These are phyloP conservation scores for Anguilla rostrata DNA, from an alignment of 2,113 vertebrate species.

Conservation along the genomic window DNA sequence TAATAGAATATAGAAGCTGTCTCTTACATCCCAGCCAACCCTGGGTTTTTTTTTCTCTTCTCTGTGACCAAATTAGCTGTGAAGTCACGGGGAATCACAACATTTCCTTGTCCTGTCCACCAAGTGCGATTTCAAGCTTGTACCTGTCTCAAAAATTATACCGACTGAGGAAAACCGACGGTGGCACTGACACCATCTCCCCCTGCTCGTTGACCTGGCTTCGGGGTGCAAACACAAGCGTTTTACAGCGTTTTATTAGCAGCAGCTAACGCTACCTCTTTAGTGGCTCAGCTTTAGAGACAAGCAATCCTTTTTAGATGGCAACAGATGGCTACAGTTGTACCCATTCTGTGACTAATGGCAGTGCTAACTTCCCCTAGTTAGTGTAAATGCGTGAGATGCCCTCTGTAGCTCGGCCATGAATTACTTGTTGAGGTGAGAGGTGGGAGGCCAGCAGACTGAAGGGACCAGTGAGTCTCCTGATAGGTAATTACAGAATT, in stretches of 20 bases:
- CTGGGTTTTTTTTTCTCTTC: conserved; percentile 6
- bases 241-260: not conserved
- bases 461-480: not conserved
- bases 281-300: not conserved
- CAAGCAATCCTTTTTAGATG: not conserved
- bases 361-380: not conserved
- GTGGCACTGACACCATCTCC: not conserved
- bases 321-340: not conserved
- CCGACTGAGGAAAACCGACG: not conserved
- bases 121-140: not conserved
- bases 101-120: not conserved
- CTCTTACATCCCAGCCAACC: not conserved
- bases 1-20: conserved; percentile 24
- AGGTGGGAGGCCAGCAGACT: not conserved
- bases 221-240: not conserved
- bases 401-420: not conserved
- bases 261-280: not conserved
- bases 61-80: not conserved
- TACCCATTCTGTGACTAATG: conserved; percentile 9
- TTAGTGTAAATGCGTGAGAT: not conserved
- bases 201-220: not conserved
- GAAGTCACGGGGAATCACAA: not conserved
- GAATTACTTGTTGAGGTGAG: not conserved
- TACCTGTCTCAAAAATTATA: not conserved
- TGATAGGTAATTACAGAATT: not conserved